Evolutionary conservation across 2,113 vertebrate genomes (phyloP), one percentile per base, ranked within the genome.

Genomic region (Colossoma macropomum): DNA sequence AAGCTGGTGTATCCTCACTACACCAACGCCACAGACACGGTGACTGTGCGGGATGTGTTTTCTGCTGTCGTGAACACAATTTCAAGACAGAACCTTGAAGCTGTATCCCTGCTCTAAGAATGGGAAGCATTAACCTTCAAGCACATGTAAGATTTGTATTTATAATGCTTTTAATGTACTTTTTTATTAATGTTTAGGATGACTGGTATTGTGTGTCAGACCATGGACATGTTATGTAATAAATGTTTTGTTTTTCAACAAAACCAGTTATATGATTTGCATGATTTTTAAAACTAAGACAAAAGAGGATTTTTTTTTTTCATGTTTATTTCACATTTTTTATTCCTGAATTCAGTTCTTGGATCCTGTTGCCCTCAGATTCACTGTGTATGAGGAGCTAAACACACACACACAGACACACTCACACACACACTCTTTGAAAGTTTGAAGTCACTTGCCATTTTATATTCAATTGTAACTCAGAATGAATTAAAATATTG

Each of bases 21-120:
- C 89, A 93, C 93, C 86, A 94, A 90, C 0, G 94, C 94, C 56
- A 94, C 91, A 2, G 91, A 95, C 71, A 89, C 91, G 0, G 48
- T 72, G 69, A 91, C 80, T 68, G 4, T 94, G 12, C 85, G 62
- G 81, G 76, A 88, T 1, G 92, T 91, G 41, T 90, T 95, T 73
- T 89, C 93, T 83, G 87, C 93, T 60, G 84, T 89, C 48, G 77
- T 91, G 34, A 88, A 91, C 23, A 92, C 92, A 74, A 89, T 94
- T 21, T 72, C 87, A 63, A 90, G 86, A 79, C 83, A 88, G 48
- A 93, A 93, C 82, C 70, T 94, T 12, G 85, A 87, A 65, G 87
- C 87, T 16, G 77, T 92, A 28, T 86, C 89, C 11, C 81, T 93
- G 71, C 85, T 93, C 21, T 95, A 78, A 88, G 59, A 32, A 11